Evolutionary conservation across 1,140 invertebrate species (phyloP), one percentile per base, ranked within the genome.

Genomic region (Harlomillsia oculata): DNA sequence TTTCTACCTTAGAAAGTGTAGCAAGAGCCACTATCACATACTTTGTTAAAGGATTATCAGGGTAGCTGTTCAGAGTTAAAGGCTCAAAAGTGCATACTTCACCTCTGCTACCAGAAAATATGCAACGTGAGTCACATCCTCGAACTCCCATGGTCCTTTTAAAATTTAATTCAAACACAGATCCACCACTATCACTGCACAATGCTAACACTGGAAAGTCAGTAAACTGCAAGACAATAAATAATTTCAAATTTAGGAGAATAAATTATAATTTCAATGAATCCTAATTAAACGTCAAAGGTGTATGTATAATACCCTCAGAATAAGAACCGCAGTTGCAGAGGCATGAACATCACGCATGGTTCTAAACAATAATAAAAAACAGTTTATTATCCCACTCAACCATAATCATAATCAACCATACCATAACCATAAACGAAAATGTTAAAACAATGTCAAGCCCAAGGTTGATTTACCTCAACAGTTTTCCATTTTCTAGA

Each of bases 111-210:
- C 90, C 89, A 48, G 89, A 93, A 72, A 95, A 95, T 16, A 95
- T 71, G 71, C 89, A 94, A 60, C 85, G 85, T 0, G 88, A 88
- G 60, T 88, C 84, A 69, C 86, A 90, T 9, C 84, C 84, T 49
- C 92, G 76, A 4, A 94, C 84, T 3, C 92, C 92, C 67, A 97
- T 79, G 6, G 87, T 82, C 53, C 91, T 76, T 62, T 88, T 91
- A 67, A 97, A 93, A 67, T 82, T 86, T 13, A 98, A 75, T 66
- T 97, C 85, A 80, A 95, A 98, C 3, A 98, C 93, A n/a, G 90
- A 96, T 2, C 95, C 95, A 14, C 93, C 92, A 56, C 89, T 95
- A 71, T 99, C 94, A 20, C 89, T 85, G 44, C 89, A 88, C 14
- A 97, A 72, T 5, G 87, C 88, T 45, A 89, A 69, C 5, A 81